A percentile compares a stretch with the other conserved stretches of the same genome.
phyloP scores from a whole-genome alignment of 2,113 vertebrate species.

The Steatornis caripensis region DNA sequence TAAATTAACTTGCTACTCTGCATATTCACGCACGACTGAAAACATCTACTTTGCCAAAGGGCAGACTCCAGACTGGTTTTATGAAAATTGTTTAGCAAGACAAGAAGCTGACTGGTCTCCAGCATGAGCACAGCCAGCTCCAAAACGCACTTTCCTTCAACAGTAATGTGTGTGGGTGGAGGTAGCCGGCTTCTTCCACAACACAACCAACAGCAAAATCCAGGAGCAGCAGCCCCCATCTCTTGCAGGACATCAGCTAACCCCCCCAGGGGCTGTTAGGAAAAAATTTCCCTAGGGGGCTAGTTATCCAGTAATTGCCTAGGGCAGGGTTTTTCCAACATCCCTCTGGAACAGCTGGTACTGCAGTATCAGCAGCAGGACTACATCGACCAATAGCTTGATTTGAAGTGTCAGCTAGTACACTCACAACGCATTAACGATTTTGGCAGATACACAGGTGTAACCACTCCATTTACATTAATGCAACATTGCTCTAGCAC shows the following conservation, averaged over 20 bases:
- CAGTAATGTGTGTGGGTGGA: rapidly evolving
- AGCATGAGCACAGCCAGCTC: too few species aligned
- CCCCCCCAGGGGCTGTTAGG: not conserved
- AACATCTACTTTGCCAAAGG: not conserved
- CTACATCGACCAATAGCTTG: not conserved
- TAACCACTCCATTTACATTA: not conserved
- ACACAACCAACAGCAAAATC: not conserved
- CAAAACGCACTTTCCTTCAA: not conserved
- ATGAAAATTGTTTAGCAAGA: not conserved
- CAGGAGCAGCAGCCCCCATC: not conserved
- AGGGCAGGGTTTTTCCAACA: not conserved
- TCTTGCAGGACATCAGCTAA: not conserved
- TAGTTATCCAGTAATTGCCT: not conserved
- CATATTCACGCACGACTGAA: not conserved
- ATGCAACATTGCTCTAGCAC: not conserved
- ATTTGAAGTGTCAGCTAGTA: not conserved
- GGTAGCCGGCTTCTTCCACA: not conserved
- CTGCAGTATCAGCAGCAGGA: not conserved
- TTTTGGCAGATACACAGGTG: not conserved
- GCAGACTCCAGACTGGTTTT: not conserved
- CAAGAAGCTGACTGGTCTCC: not conserved
- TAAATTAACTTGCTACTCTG: not conserved
- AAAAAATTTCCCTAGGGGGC: not conserved
- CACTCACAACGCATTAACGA: not conserved
- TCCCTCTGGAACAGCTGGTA: not conserved